These are phyloP conservation scores for Cotesia typhae DNA, from an alignment of 1,140 invertebrate species.

Conservation along the genomic window DNA sequence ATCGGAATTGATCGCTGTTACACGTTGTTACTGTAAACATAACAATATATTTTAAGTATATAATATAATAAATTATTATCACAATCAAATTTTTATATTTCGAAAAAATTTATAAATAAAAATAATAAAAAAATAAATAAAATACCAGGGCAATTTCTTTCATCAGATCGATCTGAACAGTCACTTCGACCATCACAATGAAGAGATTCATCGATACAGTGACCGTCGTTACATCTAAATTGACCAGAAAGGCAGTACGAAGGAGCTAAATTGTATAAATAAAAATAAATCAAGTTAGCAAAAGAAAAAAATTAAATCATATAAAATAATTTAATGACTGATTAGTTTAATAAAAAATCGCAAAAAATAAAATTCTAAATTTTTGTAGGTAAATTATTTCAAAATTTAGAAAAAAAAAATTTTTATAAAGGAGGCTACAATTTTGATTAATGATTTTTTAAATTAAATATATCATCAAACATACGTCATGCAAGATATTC, in stretches of 20 bases:
- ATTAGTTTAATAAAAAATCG: not conserved
- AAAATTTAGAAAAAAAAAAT: no score
- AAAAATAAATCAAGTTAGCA: conserved; percentile 42
- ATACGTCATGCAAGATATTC: no score
- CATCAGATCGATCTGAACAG: conserved; percentile 75
- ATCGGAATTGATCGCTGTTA: conserved; percentile 64
- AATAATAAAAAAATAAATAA: conserved; percentile 37
- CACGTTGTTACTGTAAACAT: conserved; percentile 61
- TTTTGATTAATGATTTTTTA: no score
- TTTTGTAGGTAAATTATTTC: no score
- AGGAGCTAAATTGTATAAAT: conserved; percentile 63
- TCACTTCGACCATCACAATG: conserved; percentile 73
- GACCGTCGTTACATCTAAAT: conserved; percentile 72
- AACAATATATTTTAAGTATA: conserved; percentile 14
- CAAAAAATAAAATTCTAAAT: no score
- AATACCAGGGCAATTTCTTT: conserved; percentile 74
- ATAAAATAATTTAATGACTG: conserved; percentile 7
- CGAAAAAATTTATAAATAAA: conserved; percentile 20
- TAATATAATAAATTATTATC: not conserved
- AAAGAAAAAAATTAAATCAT: conserved; percentile 40
- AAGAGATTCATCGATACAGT: conserved; percentile 71
- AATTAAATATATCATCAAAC: no score
- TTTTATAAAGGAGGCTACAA: no score
- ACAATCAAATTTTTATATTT: conserved; percentile 15
- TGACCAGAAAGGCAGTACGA: conserved; percentile 67